Base-by-base conservation (phyloP, 2,797 vertebrate species). In the Hafferia zeledoni region DNA sequence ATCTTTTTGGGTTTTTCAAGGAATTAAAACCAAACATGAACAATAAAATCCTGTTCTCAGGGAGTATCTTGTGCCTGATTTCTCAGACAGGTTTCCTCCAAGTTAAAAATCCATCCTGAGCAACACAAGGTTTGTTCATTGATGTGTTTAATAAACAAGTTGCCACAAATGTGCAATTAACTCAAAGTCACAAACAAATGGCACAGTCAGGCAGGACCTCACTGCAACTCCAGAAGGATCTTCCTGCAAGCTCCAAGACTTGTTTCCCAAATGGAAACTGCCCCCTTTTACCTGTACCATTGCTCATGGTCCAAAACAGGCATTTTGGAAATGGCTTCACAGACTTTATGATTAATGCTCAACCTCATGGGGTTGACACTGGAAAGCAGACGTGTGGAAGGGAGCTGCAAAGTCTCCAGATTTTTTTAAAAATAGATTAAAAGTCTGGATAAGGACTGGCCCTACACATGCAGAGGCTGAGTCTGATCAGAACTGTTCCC, bases 331-430 rank as follows among this genome's bases (percentile, higher is more conserved):
- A 76, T 12, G 80, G 39, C 44, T 88, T 37, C 57, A 59, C 64
- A 89, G 88, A 24, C 53, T 75, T 83, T 52, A 35, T 88, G 83
- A 94, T 94, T 96, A 96, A 91, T 90, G 61, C 56, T 64, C 44
- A 13, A 14, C 71, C 94, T 72, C 87, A 33, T 87, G 59, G 74
- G 88, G 90, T 72, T 94, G 95, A 93, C 63, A 90, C 83, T 88
- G 87, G 50, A 61, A 94, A 83, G 85, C 93, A 96, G 90, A 89
- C 79, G 37, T 19, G 87, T 88, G 70, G 91, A 90, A 95, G 90
- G 72, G 80, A 94, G 91, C 69, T 90, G 85, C 69, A 90, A 88
- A 94, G 81, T 90, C 93, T 91, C 85, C 87, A 95, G 89, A 39
- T 25, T 90, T 93, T 76, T 78, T 83, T 27, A 31, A n/a, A 91